phyloP scores from a whole-genome alignment of 2,797 vertebrate species.

The Scyliorhinus canicula region DNA sequence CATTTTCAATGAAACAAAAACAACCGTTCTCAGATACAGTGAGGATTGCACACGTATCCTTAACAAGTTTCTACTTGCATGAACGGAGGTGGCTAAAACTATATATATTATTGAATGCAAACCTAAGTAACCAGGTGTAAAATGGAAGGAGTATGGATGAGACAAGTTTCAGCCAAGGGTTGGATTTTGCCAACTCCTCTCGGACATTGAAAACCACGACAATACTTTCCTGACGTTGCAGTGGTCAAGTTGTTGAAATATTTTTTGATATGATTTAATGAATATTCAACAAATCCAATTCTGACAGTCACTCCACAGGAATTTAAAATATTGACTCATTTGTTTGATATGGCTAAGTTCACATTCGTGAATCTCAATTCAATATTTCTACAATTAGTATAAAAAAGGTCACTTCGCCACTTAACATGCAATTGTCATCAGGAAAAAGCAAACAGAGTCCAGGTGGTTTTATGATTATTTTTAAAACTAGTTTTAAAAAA shows the following conservation, averaged over 20 bases:
- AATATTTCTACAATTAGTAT: not conserved
- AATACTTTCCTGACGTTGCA: not conserved
- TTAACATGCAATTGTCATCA: not conserved
- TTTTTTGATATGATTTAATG: not conserved
- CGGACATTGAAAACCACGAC: not conserved
- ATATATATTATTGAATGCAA: not conserved
- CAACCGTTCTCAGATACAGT: not conserved
- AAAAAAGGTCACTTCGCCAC: not conserved
- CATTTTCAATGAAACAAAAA: not conserved
- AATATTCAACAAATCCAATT: not conserved
- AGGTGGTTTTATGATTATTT: not conserved
- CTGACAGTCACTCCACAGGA: slow-evolving; percentile 7
- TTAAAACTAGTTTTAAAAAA: not conserved
- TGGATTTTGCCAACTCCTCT: not conserved
- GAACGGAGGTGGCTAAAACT: not conserved
- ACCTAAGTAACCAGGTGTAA: not conserved
- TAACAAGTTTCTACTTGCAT: not conserved
- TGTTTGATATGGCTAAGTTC: slow-evolving; percentile 6
- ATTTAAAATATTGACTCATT: slow-evolving; percentile 27
- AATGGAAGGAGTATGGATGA: not conserved
- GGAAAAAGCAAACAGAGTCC: not conserved
- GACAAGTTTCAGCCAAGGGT: not conserved
- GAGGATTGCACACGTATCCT: not conserved
- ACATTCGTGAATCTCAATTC: not conserved
- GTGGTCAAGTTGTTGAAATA: not conserved